Conservation (phyloP, 2,888 invertebrate genomes). For the Apantesis nais region DNA sequence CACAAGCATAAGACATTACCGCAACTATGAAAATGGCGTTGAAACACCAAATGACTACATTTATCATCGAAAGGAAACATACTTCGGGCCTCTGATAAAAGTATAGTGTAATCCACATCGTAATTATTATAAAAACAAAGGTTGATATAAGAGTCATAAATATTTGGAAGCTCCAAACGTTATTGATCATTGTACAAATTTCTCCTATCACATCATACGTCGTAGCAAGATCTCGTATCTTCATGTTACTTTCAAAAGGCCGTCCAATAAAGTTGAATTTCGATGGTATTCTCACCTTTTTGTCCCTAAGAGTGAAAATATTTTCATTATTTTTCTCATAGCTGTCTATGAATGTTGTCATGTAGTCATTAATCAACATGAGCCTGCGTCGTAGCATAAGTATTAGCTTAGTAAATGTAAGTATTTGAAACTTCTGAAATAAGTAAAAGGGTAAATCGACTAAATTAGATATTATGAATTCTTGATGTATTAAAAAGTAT, state of each 20-base stretch:
- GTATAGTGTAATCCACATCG: constrained; percentile 63
- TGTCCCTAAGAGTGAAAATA: constrained; percentile 51
- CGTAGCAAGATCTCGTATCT: constrained; percentile 61
- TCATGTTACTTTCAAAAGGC: constrained; percentile 49
- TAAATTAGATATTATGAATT: constrained; percentile 29
- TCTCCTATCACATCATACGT: constrained; percentile 63
- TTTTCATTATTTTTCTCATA: constrained; percentile 43
- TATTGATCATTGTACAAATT: constrained; percentile 57
- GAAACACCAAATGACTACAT: constrained; percentile 55
- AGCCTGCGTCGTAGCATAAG: constrained; percentile 57
- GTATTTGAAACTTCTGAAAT: constrained; percentile 60
- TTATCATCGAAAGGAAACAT: constrained; percentile 17
- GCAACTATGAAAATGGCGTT: constrained; percentile 56
- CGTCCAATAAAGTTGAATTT: constrained; percentile 52
- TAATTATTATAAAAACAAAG: constrained; percentile 63
- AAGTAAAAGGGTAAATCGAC: constrained; percentile 49
- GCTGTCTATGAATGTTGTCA: constrained; percentile 54
- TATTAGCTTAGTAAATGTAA: constrained; percentile 59
- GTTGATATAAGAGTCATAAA: constrained; percentile 66
- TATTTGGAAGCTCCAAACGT: constrained; percentile 68
- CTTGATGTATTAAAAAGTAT: constrained; percentile 40
- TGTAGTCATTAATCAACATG: constrained; percentile 55
- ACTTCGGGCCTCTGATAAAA: constrained; percentile 46
- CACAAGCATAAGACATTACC: constrained; percentile 61
- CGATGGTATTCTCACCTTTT: constrained; percentile 37